Evolutionary conservation across 2,888 invertebrate species (phyloP).

Genomic region (Mechanitis mazaeus): DNA sequence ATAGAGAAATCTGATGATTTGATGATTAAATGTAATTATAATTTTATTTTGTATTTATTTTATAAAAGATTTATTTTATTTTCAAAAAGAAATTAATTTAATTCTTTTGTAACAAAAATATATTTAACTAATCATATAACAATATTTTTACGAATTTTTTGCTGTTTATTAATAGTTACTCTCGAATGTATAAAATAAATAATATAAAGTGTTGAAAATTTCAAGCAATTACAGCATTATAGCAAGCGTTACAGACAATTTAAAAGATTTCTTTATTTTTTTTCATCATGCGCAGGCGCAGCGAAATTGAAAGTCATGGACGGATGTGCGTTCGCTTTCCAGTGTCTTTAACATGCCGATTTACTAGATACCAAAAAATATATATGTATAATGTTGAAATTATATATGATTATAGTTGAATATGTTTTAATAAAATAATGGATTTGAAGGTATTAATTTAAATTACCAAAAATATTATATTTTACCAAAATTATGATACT

Average conservation of each 20-base stretch:
- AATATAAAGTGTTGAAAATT: constrained; percentile 20
- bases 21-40: constrained; percentile 15
- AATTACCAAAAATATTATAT: no score
- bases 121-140: no score
- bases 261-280: constrained; percentile 22
- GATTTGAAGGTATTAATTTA: no score
- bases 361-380: not conserved
- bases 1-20: constrained; percentile 22
- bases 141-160: no score
- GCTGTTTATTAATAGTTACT: constrained; percentile 3
- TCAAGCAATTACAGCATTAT: constrained; percentile 25
- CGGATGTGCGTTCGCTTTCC: constrained; percentile 37
- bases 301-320: constrained; percentile 39
- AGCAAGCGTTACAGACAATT: constrained; percentile 26
- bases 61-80: not conserved
- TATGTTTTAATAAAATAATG: not conserved
- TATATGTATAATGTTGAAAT: no score
- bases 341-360: constrained; percentile 14
- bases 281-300: constrained; percentile 31
- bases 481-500: no score
- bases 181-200: constrained; percentile 7
- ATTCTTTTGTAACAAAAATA: no score
- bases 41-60: not conserved
- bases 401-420: not conserved
- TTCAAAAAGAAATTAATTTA: not conserved